A percentile compares a stretch with the other conserved stretches of the same genome.
phyloP scores from a whole-genome alignment of 2,888 invertebrate species.

The Epirrhoe alternata region DNA sequence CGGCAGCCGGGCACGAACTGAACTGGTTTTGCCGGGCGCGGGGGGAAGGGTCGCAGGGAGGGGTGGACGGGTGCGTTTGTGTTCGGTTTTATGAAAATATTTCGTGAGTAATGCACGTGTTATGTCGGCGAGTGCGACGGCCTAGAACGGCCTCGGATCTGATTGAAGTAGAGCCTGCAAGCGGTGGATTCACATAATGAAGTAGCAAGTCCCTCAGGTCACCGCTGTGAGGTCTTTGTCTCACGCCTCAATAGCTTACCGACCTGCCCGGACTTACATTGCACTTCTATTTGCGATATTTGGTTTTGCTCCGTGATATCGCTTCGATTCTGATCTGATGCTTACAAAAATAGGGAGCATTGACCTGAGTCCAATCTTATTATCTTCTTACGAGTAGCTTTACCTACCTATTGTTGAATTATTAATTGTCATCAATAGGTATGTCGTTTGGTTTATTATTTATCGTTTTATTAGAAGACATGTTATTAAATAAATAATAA shows the following conservation, averaged over 20 bases:
- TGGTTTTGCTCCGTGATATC: background rate
- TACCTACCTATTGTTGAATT: conserved; percentile 19
- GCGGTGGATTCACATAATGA: conserved; percentile 66
- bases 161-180: conserved; percentile 71
- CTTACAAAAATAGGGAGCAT: conserved; percentile 43
- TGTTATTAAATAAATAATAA: conserved; percentile 29
- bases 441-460: conserved; percentile 11
- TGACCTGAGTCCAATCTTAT: conserved; percentile 30
- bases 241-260: conserved; percentile 59
- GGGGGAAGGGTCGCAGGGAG: conserved; percentile 63
- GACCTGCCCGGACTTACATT: conserved; percentile 52
- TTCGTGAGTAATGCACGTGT: conserved; percentile 86
- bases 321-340: conserved; percentile 52
- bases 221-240: conserved; percentile 63
- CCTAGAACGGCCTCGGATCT: conserved; percentile 79
- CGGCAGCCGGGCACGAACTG: conserved; percentile 83
- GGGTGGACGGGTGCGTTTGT: conserved; percentile 75
- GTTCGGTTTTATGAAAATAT: conserved; percentile 85
- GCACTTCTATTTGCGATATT: conserved; percentile 67
- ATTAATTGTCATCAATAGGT: conserved; percentile 34
- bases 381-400: conserved; percentile 38
- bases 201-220: conserved; percentile 50
- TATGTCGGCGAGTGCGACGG: conserved; percentile 81
- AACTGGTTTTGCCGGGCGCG: conserved; percentile 76
- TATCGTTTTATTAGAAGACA: conserved; percentile 24